Percentiles rank a stretch among this genome's conserved stretches.
phyloP scores from a whole-genome alignment of 2,888 invertebrate species.

The Chydorus sphaericus region DNA sequence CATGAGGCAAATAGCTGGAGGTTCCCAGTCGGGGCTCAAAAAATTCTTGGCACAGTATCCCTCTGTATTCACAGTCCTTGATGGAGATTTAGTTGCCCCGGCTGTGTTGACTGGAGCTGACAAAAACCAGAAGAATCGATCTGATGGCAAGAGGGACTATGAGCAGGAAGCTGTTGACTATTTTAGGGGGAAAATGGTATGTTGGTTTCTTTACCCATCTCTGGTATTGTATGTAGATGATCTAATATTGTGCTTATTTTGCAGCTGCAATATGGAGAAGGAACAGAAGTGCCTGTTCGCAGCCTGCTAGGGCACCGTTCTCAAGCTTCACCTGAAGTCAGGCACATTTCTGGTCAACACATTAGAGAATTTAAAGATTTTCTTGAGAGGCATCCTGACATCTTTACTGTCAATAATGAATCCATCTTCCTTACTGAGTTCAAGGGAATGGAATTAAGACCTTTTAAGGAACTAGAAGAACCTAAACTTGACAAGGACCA shows the following conservation, averaged over 20 bases:
- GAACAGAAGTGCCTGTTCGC: constrained; percentile 91
- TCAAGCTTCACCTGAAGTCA: constrained; percentile 87
- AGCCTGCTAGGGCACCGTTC: constrained; percentile 91
- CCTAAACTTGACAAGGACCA: constrained; percentile 67
- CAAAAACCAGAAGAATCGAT: not conserved
- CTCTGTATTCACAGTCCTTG: constrained; percentile 82
- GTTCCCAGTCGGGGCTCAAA: constrained; percentile 88
- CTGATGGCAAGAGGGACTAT: constrained; percentile 55
- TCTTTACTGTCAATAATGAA: constrained; percentile 66
- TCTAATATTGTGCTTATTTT: too few species aligned
- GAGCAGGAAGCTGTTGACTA: constrained; percentile 95
- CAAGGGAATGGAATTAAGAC: constrained; percentile 25
- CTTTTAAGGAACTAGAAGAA: constrained; percentile 47
- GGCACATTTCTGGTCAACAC: constrained; percentile 88
- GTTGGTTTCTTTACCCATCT: too few species aligned
- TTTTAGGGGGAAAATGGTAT: constrained; percentile 87
- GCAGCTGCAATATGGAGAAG: constrained; percentile 87
- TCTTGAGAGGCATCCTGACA: constrained; percentile 63
- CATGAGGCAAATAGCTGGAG: constrained; percentile 82
- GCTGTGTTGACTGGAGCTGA: constrained; percentile 20
- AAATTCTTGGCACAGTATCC: constrained; percentile 96
- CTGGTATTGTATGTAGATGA: too few species aligned
- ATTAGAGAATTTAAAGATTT: constrained; percentile 89
- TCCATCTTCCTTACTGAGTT: constrained; percentile 58
- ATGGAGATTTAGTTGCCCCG: constrained; percentile 50